phyloP scores from a whole-genome alignment of 2,113 vertebrate species.

The Ornithorhynchus anatinus region DNA sequence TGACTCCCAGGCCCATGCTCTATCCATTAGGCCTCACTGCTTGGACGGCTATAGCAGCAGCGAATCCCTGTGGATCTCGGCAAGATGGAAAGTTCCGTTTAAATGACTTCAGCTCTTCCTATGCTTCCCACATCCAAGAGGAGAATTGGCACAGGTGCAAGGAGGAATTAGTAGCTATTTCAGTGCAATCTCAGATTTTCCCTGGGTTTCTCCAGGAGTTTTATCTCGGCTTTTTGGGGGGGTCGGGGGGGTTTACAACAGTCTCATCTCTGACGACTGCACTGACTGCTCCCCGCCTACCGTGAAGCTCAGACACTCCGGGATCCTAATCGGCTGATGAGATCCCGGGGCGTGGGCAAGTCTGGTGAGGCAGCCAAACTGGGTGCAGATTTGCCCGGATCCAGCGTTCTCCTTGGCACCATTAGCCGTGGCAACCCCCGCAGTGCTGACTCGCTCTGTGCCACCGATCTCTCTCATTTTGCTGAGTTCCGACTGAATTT shows the following conservation, averaged over 20 bases:
- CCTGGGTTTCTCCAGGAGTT: background rate
- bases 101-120: slow-evolving; percentile 9
- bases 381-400: background rate
- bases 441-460: slow-evolving; percentile 5
- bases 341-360: background rate
- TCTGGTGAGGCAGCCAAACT: background rate
- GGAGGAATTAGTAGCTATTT: background rate
- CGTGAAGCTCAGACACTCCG: background rate
- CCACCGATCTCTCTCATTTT: slow-evolving; percentile 8
- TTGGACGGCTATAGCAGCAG: too few relatives aligned
- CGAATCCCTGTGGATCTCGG: background rate
- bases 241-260: background rate
- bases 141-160: background rate
- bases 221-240: background rate
- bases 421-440: background rate
- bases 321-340: background rate
- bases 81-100: background rate
- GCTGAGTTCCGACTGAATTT: slow-evolving; percentile 11
- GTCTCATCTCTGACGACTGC: background rate
- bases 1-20: too few relatives aligned
- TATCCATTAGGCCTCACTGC: too few relatives aligned
- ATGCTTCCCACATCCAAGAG: slow-evolving; percentile 5
- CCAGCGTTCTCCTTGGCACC: background rate
- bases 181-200: slow-evolving; percentile 9
- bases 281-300: too few relatives aligned